Percentiles rank a stretch among this genome's conserved stretches.
phyloP scores from a whole-genome alignment of 2,113 vertebrate genomes.

The Thymallus thymallus region DNA sequence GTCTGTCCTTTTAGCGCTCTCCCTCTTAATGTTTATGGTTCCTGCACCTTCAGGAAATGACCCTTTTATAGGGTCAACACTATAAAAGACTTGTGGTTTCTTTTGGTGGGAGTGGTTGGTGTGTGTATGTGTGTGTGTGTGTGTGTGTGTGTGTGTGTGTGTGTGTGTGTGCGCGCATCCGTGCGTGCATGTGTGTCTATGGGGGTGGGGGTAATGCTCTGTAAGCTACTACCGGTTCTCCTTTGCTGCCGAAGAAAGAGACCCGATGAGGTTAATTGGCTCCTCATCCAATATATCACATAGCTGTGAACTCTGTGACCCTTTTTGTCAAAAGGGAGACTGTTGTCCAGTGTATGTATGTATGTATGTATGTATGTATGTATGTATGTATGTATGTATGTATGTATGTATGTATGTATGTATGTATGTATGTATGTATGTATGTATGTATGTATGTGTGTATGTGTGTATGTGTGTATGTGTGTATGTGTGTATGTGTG shows the following conservation, averaged over 20 bases:
- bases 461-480: too few species aligned
- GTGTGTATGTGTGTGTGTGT: conserved; percentile 32
- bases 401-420: too few species aligned
- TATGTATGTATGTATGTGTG: too few species aligned
- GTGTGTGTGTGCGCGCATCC: conserved; percentile 26
- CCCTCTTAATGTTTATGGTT: conserved; percentile 86
- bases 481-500: too few species aligned
- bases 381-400: too few species aligned
- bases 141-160: conserved; percentile 41
- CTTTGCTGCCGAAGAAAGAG: conserved; percentile 81
- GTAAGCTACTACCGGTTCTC: conserved; percentile 77
- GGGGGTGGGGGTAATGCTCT: conserved; percentile 67
- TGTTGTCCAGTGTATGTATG: conserved; percentile 68
- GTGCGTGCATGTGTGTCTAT: conserved; percentile 49
- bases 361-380: too few species aligned
- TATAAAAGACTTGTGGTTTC: conserved; percentile 86
- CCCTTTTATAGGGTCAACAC: conserved; percentile 90
- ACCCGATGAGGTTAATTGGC: conserved; percentile 85
- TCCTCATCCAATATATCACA: conserved; percentile 85
- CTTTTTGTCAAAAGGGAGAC: conserved; percentile 81
- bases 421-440: too few species aligned
- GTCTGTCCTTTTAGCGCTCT: conserved; percentile 75
- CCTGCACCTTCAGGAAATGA: conserved; percentile 87
- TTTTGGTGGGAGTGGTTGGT: conserved; percentile 75
- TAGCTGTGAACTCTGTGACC: conserved; percentile 85